A percentile compares a stretch with the other conserved stretches of the same genome.
phyloP scores from a whole-genome alignment of 2,797 vertebrate genomes.

The Mus minutoides region DNA sequence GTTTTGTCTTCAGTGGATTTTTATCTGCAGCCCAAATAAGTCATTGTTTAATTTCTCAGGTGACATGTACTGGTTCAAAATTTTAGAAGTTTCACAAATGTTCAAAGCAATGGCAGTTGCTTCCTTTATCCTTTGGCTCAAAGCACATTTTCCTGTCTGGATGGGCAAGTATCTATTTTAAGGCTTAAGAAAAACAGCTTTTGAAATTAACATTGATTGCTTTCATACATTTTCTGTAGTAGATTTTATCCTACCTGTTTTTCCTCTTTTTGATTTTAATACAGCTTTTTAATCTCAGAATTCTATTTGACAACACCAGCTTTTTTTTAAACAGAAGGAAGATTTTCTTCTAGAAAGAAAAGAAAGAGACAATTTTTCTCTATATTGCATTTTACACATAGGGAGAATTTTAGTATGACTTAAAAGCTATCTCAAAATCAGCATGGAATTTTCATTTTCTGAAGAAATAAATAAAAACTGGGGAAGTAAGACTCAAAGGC shows the following conservation, averaged over 20 bases:
- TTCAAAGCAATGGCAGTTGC: neutral
- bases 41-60: constrained; percentile 35
- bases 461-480: neutral
- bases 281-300: neutral
- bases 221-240: constrained; percentile 66
- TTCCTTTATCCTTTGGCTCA: constrained; percentile 35
- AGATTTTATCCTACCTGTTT: constrained; percentile 24
- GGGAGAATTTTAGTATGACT: constrained; percentile 21
- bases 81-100: constrained; percentile 32
- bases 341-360: constrained; percentile 47
- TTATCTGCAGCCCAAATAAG: neutral
- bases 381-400: neutral
- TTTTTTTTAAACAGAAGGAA: neutral
- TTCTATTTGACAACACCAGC: constrained; percentile 5
- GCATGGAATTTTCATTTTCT: constrained; percentile 17
- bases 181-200: constrained; percentile 41
- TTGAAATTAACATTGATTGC: constrained; percentile 20
- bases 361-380: neutral
- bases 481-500: neutral
- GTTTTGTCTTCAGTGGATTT: constrained; percentile 5
- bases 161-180: neutral
- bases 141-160: neutral
- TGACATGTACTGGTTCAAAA: neutral
- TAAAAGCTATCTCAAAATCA: constrained; percentile 49
- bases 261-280: neutral